These are phyloP conservation scores for Tychaedon coryphoeus DNA, from an alignment of 2,113 vertebrate species.

Conservation along the genomic window DNA sequence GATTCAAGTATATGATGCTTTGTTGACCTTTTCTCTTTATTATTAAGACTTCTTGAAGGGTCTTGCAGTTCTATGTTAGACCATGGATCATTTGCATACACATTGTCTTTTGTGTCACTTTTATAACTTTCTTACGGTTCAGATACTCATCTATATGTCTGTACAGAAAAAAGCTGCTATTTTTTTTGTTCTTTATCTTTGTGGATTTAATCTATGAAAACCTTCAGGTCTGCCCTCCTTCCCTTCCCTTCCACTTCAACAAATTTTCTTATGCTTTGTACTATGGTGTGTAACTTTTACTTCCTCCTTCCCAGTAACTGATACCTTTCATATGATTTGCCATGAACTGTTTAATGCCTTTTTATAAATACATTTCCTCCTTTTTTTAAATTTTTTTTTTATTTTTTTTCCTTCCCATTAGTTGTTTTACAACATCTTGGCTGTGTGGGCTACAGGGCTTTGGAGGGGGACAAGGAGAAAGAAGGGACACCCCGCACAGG, in stretches of 20 bases:
- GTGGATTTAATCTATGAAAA: slow-evolving; percentile 89
- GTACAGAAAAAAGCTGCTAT: slow-evolving; percentile 99
- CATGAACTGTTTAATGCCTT: slow-evolving; percentile 88
- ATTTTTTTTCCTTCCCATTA: slow-evolving; percentile 32
- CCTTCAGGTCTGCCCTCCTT: slow-evolving; percentile 90
- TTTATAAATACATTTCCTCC: slow-evolving; percentile 77
- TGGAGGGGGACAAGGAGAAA: not conserved
- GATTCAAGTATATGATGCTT: slow-evolving; percentile 76
- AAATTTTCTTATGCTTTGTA: slow-evolving; percentile 86
- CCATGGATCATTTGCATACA: slow-evolving; percentile 89
- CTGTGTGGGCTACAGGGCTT: slow-evolving; percentile 67
- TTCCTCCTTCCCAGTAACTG: slow-evolving; percentile 70
- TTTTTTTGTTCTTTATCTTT: slow-evolving; percentile 92
- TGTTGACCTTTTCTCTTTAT: slow-evolving; percentile 78
- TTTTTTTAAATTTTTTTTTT: slow-evolving; percentile 44
- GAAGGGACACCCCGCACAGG: not conserved
- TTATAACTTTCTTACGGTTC: slow-evolving; percentile 98
- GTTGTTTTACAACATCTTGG: slow-evolving; percentile 56
- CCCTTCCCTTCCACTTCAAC: slow-evolving; percentile 65
- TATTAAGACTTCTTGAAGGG: slow-evolving; percentile 83
- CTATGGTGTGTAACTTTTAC: slow-evolving; percentile 73
- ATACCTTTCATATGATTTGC: slow-evolving; percentile 77
- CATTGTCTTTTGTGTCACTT: slow-evolving; percentile 93
- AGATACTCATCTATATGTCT: slow-evolving; percentile 96
- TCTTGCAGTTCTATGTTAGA: slow-evolving; percentile 94